Percentiles rank a stretch among this genome's conserved stretches.
Evolutionary conservation across 2,888 invertebrate genomes (phyloP).

Genomic region (Amphipyra berbera): DNA sequence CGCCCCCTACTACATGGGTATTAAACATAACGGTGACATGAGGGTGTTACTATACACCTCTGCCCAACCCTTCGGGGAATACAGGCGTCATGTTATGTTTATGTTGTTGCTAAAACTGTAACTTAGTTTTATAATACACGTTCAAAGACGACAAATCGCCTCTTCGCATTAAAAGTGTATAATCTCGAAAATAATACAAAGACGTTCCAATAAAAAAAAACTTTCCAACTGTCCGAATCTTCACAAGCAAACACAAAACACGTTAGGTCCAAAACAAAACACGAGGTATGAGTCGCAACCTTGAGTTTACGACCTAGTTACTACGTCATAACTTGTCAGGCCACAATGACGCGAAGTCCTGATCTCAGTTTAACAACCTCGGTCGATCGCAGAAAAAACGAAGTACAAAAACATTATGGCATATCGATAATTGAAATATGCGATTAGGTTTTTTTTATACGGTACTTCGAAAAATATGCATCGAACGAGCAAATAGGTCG

Average conservation of each 20-base stretch:
- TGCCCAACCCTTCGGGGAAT: too few species aligned
- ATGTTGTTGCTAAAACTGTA: too few species aligned
- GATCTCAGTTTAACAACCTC: conserved; percentile 40
- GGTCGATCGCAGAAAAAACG: conserved; percentile 13
- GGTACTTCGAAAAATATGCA: not conserved
- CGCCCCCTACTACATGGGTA: too few species aligned
- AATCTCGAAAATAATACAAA: too few species aligned
- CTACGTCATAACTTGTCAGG: conserved; percentile 40
- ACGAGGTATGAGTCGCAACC: conserved; percentile 34
- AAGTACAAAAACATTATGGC: conserved; percentile 28
- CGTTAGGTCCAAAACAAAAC: conserved; percentile 9
- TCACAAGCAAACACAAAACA: conserved; percentile 1
- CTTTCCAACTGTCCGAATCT: not conserved
- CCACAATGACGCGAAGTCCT: conserved; percentile 29
- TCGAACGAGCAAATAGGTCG: too few species aligned
- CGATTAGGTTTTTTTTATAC: not conserved
- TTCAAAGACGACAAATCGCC: too few species aligned
- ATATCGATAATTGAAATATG: conserved; percentile 11
- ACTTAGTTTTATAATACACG: too few species aligned
- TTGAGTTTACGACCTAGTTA: conserved; percentile 33
- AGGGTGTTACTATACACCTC: too few species aligned
- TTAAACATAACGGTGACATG: too few species aligned
- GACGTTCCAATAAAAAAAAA: too few species aligned
- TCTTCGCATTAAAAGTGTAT: too few species aligned
- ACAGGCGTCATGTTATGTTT: too few species aligned